These are phyloP conservation scores for Agriopis marginaria DNA, from an alignment of 2,888 invertebrate species.

Conservation along the genomic window DNA sequence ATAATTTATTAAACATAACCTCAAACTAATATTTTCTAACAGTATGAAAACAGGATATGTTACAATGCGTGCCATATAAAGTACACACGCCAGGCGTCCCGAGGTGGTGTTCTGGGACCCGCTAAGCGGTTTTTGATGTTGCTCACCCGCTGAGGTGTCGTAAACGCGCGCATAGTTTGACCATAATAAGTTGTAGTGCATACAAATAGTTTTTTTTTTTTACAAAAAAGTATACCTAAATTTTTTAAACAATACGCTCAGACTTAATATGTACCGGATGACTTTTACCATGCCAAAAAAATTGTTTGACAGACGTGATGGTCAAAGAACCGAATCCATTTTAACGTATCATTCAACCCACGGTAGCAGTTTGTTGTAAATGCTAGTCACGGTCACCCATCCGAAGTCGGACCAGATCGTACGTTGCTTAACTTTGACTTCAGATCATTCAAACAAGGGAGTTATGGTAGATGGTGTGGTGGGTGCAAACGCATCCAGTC, in stretches of 20 bases:
- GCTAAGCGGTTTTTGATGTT: constrained; percentile 78
- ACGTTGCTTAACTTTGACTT: too few species aligned
- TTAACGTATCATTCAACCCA: too few species aligned
- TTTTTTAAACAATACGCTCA: too few species aligned
- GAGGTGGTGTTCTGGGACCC: constrained; percentile 63
- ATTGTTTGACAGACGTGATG: not conserved
- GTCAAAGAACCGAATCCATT: too few species aligned
- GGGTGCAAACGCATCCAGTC: too few species aligned
- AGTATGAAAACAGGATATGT: constrained; percentile 49
- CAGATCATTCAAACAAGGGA: too few species aligned
- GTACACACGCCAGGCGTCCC: constrained; percentile 55
- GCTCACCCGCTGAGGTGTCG: constrained; percentile 60
- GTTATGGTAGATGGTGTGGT: too few species aligned
- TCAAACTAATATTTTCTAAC: not conserved
- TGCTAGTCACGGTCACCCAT: too few species aligned
- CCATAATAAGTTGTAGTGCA: constrained; percentile 1
- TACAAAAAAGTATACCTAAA: not conserved
- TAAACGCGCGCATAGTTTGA: constrained; percentile 59
- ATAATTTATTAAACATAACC: not conserved
- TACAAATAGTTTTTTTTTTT: not conserved
- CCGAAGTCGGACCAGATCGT: too few species aligned
- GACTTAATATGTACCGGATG: too few species aligned
- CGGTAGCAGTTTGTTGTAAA: too few species aligned
- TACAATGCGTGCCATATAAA: constrained; percentile 64
- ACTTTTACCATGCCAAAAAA: not conserved